Evolutionary conservation across 2,888 invertebrate species (phyloP), one percentile per base, ranked within the genome.

Genomic region (Eupsilia transversa): DNA sequence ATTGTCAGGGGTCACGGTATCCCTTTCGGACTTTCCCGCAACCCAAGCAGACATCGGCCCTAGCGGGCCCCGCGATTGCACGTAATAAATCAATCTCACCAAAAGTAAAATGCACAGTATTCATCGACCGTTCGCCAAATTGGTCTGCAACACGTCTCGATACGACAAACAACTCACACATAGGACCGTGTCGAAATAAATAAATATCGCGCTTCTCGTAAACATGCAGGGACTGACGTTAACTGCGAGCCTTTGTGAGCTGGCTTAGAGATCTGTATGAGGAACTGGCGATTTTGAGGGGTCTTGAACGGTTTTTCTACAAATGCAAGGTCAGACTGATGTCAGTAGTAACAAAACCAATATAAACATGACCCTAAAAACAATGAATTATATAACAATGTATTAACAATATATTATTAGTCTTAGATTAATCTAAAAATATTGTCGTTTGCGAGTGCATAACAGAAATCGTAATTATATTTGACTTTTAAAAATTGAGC

Each of bases 161-260:
- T 67, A 71, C 65, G 72, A 72, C 83, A 77, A 83, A 83, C 84
- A 77, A 77, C 80, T 82, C 83, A 83, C 83, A 83, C 83, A 91
- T 92, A 92, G 89, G 66, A 30, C 27, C 63, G 91, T 92, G 91
- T 91, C 90, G 88, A 89, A 90, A 90, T 92, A 92, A 94, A 93
- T 93, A 93, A 92, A 93, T 92, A 91, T 84, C 79, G 75, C 86
- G 84, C 75, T 76, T 77, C 78, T 92, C 93, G 91, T 93, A 93
- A 94, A 93, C 88, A 91, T 90, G 88, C 85, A 73, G 83, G 82
- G 74, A 76, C 75, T 86, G 93, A 93, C 93, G 85, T 91, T 92
- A 88, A 92, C 91, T 84, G 91, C 91, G 88, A 23, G 17, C 87
- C 66, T 69, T 73, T 75, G 82, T 79, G 75, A 68, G 23, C 57